Evolutionary conservation across 2,888 invertebrate genomes (phyloP), one percentile per base, ranked within the genome.

Genomic region (Theretra japonica): DNA sequence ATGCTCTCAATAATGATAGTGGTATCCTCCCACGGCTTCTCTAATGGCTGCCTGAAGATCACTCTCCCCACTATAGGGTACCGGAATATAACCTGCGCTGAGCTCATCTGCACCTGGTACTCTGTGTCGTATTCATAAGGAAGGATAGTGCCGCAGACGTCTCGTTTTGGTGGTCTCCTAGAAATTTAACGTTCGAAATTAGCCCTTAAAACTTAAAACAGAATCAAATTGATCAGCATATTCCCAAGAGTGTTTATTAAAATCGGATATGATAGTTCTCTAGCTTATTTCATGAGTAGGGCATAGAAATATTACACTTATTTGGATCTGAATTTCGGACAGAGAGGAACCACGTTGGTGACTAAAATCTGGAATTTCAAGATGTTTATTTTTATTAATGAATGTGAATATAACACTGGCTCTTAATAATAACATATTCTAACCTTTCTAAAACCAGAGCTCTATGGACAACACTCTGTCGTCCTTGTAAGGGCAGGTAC

Each of bases 11-110:
- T 95, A 73, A 98, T 96, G 33, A 99, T 95, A 0, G 97, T 96
- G 1, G 99, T 99, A 80, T 99, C 99, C 73, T 97, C 96, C 95
- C 97, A 97, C 0, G 97, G 97, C 81, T 97, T 95, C 74, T 97
- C 96, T 60, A 84, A 95, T 0, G 97, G 96, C 89, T 99, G 98
- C 1, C 98, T 95, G 81, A 99, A 96, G 59, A 98, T 88, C 59
- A 99, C 96, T 72, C 96, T 94, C 0, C 98, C 99, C 1, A 98
- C 98, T 25, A 98, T 94, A 0, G 99, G 99, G 92, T 98, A 99
- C 5, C 97, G 95, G 87, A 97, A 97, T 53, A 97, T 94, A 0
- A 97, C 98, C 88, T 97, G 96, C 0, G 98, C 98, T 0, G 97
- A 97, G 58, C 95, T 95, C 92, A 98, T 96, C 75, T 95, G 95